A percentile compares a stretch with the other conserved stretches of the same genome.
These are phyloP conservation scores for Drosophila suboccidentalis DNA, from an alignment of 2,888 invertebrate genomes.

Conservation along the genomic window DNA sequence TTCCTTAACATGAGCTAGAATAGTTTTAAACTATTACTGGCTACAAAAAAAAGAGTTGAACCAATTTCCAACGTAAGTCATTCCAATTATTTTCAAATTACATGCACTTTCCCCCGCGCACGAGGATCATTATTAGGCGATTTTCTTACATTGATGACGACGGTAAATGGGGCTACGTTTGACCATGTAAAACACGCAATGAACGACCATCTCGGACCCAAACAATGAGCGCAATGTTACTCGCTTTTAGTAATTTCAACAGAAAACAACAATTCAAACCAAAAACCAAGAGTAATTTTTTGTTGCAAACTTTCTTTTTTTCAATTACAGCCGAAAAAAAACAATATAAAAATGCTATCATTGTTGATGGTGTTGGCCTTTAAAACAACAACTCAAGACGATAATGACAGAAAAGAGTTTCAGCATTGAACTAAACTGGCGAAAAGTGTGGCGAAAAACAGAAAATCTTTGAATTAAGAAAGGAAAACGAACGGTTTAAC, in stretches of 20 bases:
- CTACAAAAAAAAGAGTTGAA: slow-evolving; percentile 10
- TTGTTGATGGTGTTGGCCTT: slow-evolving; percentile 29
- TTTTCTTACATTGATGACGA: slow-evolving; percentile 37
- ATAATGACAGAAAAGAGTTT: slow-evolving; percentile 33
- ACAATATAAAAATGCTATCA: slow-evolving; percentile 22
- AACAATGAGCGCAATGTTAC: slow-evolving; percentile 58
- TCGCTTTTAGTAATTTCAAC: slow-evolving; percentile 39
- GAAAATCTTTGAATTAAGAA: neutral
- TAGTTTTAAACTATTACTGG: neutral
- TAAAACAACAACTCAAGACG: slow-evolving; percentile 18
- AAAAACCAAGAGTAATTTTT: slow-evolving; percentile 45
- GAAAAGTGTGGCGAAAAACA: slow-evolving; percentile 42
- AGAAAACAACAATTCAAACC: slow-evolving; percentile 8
- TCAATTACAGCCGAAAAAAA: slow-evolving; percentile 53
- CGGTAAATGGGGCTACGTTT: slow-evolving; percentile 33
- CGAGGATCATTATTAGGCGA: slow-evolving; percentile 36
- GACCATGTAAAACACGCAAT: slow-evolving; percentile 52
- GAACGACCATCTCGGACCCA: slow-evolving; percentile 19
- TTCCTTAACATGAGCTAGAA: slow-evolving; percentile 1
- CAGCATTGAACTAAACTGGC: slow-evolving; percentile 25
- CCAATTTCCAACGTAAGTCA: slow-evolving; percentile 30
- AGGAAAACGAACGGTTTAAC: neutral
- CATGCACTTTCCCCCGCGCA: slow-evolving; percentile 38
- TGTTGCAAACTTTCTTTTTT: slow-evolving; percentile 68
- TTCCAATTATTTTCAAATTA: slow-evolving; percentile 63